Evolutionary conservation across 64 coral and sea anemone species (phyloP), one percentile per base, ranked within the genome.

Genomic region (Astreopora myriophthalma): DNA sequence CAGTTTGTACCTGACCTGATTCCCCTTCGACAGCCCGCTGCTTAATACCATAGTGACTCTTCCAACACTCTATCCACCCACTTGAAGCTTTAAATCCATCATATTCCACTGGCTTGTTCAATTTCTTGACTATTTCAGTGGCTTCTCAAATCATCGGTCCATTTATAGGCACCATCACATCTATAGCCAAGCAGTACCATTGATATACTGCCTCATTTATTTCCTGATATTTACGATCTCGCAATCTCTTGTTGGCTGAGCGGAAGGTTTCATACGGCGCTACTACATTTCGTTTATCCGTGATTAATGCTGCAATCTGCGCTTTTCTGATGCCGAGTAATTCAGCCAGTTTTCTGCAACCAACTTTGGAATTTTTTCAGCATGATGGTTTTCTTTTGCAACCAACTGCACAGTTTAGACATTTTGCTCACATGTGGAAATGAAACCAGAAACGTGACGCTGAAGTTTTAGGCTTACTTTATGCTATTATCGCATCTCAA

Each of bases 141-240:
- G 86, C 71, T 76, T 88, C 86, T 48, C 64, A 49, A 89, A 76
- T 89, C 72, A 89, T 76, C 86, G 20, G 86, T 64, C 86, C 72
- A 89, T 76, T 76, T 89, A 65, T 63, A 89, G 51, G 86, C 49
- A 76, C 86, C 86, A 89, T 76, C 63, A 72, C 72, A 89, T 76
- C 86, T 89, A 71, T 76, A 28, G 71, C 86, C 32, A 89, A 89
- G 75, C 86, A 89, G 72, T 89, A 76, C 86, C 72, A 76, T 64
- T 89, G 58, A 75, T 76, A 89, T 76, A 76, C 86, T 89, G 72
- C 86, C 73, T 76, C 49, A 42, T 89, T 89, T 89, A 76, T 89
- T 77, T 89, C 73, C 52, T 89, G 71, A 62, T 89, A 89, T 62
- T 89, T 89, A 89, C 71, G 72, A 33, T 89, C 72, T 89, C 68